phyloP scores from a whole-genome alignment of 2,113 vertebrate species.

The Phalacrocorax pelagicus region DNA sequence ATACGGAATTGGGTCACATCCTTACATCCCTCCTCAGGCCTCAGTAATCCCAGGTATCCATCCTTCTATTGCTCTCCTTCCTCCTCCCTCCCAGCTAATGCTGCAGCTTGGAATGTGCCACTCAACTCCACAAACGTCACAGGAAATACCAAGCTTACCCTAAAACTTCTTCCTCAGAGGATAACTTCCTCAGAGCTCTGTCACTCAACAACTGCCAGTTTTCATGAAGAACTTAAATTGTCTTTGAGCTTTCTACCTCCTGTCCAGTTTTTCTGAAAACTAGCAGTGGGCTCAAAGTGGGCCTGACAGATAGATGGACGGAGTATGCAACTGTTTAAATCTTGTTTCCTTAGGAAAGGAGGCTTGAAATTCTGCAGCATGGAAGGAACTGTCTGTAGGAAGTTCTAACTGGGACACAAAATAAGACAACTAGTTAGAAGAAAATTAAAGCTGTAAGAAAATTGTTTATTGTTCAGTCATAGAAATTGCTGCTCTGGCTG shows the following conservation, averaged over 20 bases:
- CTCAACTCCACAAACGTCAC: not conserved
- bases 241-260: not conserved
- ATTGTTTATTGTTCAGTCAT: not conserved
- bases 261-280: not conserved
- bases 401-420: not conserved
- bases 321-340: not conserved
- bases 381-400: not conserved
- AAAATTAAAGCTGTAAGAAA: not conserved
- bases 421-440: not conserved
- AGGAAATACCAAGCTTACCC: not conserved
- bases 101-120: not conserved
- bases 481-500: not conserved
- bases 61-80: not conserved
- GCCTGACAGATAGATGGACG: not conserved
- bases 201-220: not conserved
- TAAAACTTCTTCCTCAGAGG: not conserved
- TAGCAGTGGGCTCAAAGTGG: not conserved
- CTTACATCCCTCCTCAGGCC: not conserved
- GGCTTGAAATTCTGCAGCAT: not conserved
- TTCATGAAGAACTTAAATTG: not conserved
- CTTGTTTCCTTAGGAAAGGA: not conserved
- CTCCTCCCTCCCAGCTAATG: not conserved
- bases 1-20: not conserved
- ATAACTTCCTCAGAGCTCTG: not conserved
- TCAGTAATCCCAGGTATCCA: not conserved